Evolutionary conservation across 2,113 vertebrate species (phyloP), one percentile per base, ranked within the genome.

Genomic region (Rhinoptilus africanus): DNA sequence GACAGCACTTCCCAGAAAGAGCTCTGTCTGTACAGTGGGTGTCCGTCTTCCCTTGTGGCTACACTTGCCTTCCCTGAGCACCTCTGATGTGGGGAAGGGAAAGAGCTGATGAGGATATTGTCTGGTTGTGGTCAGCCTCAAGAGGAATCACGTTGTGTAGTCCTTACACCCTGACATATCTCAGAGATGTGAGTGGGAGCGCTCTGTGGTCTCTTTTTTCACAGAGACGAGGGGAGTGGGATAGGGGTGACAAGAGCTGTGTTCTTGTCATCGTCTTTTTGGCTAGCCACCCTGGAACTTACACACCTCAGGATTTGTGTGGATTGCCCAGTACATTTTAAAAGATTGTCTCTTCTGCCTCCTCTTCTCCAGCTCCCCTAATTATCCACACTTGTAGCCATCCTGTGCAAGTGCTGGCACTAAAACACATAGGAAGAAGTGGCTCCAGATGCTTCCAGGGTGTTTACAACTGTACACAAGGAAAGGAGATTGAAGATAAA

Each of bases 391-490:
- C 32, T 0, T 23, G 34, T 35, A 45, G 32, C 62, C 14, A 0
- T 62, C 21, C 67, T 18, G 14, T 84, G 59, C 39, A 17, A 35
- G 69, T 9, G 14, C 64, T 69, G 78, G 14, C 5, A 5, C 47
- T 37, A 13, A 73, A 95, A 69, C 57, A 17, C 32, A 6, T 1
- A 23, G 69, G 17, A 63, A 48, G n/a, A 74, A 53, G 64, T 14
- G 47, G 53, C 68, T 94, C 50, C 71, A 34, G 10, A 43, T 28
- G 56, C 67, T 88, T 43, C 47, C 88, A 86, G 63, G 51, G 72
- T 96, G 92, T 95, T 96, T 94, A 95, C 96, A 94, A 13, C 85
- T 88, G 79, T 80, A 56, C 75, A 63, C 85, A 88, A 90, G 93
- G 79, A 88, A 83, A 95, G 85, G 72, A 71, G 96, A 94, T 89